Evolutionary conservation across 2,888 invertebrate genomes (phyloP).

Genomic region (Teleiodes luculella): DNA sequence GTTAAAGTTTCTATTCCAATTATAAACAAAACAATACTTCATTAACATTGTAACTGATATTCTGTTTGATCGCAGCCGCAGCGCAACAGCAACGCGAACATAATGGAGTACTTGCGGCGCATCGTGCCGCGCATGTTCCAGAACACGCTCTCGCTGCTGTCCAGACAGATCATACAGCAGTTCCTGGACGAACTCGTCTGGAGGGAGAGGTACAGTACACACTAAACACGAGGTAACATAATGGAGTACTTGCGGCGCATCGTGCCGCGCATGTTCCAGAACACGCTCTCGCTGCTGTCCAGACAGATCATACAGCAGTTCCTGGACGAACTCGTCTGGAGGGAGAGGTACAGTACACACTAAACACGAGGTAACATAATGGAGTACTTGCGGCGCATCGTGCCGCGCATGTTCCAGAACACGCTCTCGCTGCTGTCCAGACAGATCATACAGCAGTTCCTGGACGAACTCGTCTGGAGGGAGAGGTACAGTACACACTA

Average conservation of each 20-base stretch:
- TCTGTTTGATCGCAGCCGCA: constrained; percentile 42
- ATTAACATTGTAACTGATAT: no score
- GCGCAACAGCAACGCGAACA: constrained; percentile 83
- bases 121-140: constrained; percentile 95
- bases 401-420: constrained; percentile 94
- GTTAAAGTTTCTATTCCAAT: no score
- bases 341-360: constrained; percentile 76
- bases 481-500: constrained; percentile 69
- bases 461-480: constrained; percentile 93
- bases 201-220: constrained; percentile 80
- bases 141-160: constrained; percentile 89
- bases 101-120: constrained; percentile 92
- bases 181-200: constrained; percentile 93
- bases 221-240: no score
- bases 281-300: constrained; percentile 88
- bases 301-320: constrained; percentile 94
- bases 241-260: constrained; percentile 88
- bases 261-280: constrained; percentile 94
- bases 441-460: constrained; percentile 92
- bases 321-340: constrained; percentile 92
- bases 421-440: constrained; percentile 88
- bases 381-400: constrained; percentile 85
- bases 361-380: no score
- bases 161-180: constrained; percentile 92
- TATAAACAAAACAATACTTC: no score